Conservation (phyloP, 2,888 invertebrate genomes). For the Lasius platythorax region DNA sequence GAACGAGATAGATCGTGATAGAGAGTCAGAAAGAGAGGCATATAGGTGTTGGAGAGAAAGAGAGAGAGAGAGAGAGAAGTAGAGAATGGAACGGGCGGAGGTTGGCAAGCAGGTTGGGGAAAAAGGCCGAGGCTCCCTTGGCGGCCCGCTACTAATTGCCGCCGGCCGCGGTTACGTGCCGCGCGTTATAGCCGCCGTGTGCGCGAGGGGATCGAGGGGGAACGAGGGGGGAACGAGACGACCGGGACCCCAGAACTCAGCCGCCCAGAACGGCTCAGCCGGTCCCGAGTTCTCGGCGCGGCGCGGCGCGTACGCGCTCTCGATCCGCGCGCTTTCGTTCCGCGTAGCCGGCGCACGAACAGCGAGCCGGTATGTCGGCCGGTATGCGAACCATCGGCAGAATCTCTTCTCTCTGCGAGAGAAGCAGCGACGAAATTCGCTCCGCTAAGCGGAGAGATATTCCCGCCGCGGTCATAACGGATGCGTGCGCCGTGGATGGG, state of each 20-base stretch:
- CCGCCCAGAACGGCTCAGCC: constrained; percentile 51
- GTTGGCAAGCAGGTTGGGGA: constrained; percentile 72
- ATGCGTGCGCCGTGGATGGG: constrained; percentile 8
- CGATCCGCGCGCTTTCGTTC: constrained; percentile 50
- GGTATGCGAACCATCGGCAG: constrained; percentile 41
- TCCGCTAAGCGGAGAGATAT: constrained; percentile 35
- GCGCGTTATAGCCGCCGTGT: constrained; percentile 76
- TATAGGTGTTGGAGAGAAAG: constrained; percentile 19
- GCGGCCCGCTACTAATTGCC: constrained; percentile 85
- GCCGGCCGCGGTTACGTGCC: constrained; percentile 85
- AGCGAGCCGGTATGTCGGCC: constrained; percentile 45
- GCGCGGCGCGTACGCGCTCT: constrained; percentile 30
- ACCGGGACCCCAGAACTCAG: constrained; percentile 60
- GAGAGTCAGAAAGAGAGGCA: constrained; percentile 34
- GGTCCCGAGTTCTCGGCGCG: constrained; percentile 30
- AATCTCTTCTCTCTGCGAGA: constrained; percentile 22
- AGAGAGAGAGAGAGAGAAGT: constrained; percentile 43
- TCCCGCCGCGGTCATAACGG: constrained; percentile 29
- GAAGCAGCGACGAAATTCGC: constrained; percentile 39
- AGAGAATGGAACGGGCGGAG: constrained; percentile 68
- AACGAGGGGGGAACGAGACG: neutral
- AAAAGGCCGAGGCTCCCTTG: constrained; percentile 82
- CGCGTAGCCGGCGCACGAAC: constrained; percentile 43
- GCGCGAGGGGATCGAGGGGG: constrained; percentile 48
- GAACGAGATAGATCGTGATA: constrained; percentile 55